These are phyloP conservation scores for Ophion costatus DNA, from an alignment of 2,888 invertebrate species.

Conservation along the genomic window DNA sequence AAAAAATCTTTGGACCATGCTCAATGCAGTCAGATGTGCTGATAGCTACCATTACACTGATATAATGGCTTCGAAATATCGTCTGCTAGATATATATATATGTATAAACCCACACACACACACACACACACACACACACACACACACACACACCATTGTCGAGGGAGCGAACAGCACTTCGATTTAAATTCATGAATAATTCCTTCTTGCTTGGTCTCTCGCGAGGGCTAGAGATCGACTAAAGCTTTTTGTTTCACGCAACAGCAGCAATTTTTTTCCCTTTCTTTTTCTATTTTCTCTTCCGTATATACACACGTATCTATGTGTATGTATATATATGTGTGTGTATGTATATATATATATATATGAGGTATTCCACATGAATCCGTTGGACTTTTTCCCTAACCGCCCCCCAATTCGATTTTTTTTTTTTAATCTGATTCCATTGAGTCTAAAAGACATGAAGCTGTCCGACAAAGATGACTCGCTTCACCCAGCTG, in stretches of 20 bases:
- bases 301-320: not conserved
- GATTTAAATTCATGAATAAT: conserved; percentile 81
- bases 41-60: not conserved
- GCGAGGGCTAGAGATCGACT: conserved; percentile 66
- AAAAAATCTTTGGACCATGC: not conserved
- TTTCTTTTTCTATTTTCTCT: conserved; percentile 16
- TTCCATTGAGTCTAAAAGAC: too few species aligned
- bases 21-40: not conserved
- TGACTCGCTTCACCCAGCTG: too few species aligned
- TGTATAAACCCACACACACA: not conserved
- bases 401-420: too few species aligned
- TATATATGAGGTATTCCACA: too few species aligned
- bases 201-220: conserved; percentile 60
- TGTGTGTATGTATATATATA: too few species aligned
- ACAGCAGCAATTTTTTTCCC: conserved; percentile 43
- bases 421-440: too few species aligned
- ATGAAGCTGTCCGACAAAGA: too few species aligned
- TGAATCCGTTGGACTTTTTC: too few species aligned
- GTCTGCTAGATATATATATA: not conserved
- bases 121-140: not conserved
- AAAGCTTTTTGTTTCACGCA: conserved; percentile 64
- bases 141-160: conserved; percentile 61
- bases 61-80: not conserved
- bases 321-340: not conserved
- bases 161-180: conserved; percentile 77